Conservation (phyloP, 2,888 invertebrate species). For the Pristionchus arcanus region DNA sequence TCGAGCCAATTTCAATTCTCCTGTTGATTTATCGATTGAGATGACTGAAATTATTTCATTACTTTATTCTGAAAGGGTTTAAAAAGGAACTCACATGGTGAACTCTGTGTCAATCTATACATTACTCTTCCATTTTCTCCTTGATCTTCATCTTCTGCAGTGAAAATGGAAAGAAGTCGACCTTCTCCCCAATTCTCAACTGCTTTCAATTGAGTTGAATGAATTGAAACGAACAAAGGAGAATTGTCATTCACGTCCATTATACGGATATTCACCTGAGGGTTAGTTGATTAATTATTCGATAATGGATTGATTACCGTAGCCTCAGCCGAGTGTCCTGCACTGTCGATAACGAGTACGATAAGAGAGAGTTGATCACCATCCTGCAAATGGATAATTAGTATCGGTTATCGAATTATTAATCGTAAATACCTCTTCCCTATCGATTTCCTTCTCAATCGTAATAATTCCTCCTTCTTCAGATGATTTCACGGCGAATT, state of each 20-base stretch:
- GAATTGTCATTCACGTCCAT: slow-evolving; percentile 52
- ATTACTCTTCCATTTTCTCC: slow-evolving; percentile 31
- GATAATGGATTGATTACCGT: background rate
- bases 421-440: slow-evolving; percentile 14
- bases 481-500: slow-evolving; percentile 24
- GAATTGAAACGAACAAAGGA: background rate
- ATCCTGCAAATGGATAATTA: background rate
- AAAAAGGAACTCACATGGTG: background rate
- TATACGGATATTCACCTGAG: slow-evolving; percentile 14
- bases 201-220: slow-evolving; percentile 9
- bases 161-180: background rate
- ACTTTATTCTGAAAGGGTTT: background rate
- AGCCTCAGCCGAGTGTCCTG: slow-evolving; percentile 35
- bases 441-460: slow-evolving; percentile 26
- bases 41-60: background rate
- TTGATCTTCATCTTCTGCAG: slow-evolving; percentile 21
- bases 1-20: slow-evolving; percentile 3
- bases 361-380: slow-evolving; percentile 23
- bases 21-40: background rate
- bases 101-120: background rate
- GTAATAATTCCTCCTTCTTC: slow-evolving; percentile 43
- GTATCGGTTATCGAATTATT: background rate
- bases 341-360: slow-evolving; percentile 10
- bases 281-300: background rate
- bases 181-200: slow-evolving; percentile 51